A percentile compares a stretch with the other conserved stretches of the same genome.
These are phyloP conservation scores for Hypsopygia costalis DNA, from an alignment of 2,888 invertebrate species.

Conservation along the genomic window DNA sequence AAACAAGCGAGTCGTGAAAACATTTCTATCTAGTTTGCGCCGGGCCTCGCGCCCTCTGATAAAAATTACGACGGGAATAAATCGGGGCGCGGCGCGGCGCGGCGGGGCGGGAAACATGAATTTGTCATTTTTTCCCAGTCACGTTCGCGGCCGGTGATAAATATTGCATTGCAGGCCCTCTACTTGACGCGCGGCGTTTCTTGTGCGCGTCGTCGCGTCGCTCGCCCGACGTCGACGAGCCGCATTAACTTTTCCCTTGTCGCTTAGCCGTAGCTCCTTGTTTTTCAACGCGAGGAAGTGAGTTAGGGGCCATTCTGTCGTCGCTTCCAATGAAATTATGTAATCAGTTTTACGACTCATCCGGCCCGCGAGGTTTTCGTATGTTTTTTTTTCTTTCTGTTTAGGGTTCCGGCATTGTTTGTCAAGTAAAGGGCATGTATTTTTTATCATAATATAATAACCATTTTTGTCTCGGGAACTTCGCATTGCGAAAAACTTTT, in stretches of 20 bases:
- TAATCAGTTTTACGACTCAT: constrained; percentile 71
- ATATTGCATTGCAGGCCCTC: constrained; percentile 73
- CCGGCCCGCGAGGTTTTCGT: constrained; percentile 53
- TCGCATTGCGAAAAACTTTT: no score
- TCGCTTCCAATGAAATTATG: constrained; percentile 70
- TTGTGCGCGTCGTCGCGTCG: constrained; percentile 31
- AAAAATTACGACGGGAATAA: constrained; percentile 74
- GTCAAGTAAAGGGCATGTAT: constrained; percentile 19
- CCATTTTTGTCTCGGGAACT: constrained; percentile 3
- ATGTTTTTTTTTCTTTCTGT: constrained; percentile 38
- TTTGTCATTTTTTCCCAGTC: constrained; percentile 79
- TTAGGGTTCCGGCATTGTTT: constrained; percentile 25
- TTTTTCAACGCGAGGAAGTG: constrained; percentile 63
- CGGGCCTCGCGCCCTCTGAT: constrained; percentile 65
- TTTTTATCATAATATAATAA: constrained; percentile 16
- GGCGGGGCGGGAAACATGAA: constrained; percentile 63
- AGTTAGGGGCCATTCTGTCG: constrained; percentile 62
- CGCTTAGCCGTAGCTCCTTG: constrained; percentile 56
- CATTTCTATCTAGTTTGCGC: constrained; percentile 71
- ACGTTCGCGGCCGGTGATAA: constrained; percentile 75
- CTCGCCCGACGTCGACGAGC: constrained; percentile 25
- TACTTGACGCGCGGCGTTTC: constrained; percentile 38
- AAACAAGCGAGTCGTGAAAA: constrained; percentile 75
- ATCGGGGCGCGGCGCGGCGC: constrained; percentile 51
- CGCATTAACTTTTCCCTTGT: constrained; percentile 58